Evolutionary conservation across 2,888 invertebrate species (phyloP).

Genomic region (Andrena fulva): DNA sequence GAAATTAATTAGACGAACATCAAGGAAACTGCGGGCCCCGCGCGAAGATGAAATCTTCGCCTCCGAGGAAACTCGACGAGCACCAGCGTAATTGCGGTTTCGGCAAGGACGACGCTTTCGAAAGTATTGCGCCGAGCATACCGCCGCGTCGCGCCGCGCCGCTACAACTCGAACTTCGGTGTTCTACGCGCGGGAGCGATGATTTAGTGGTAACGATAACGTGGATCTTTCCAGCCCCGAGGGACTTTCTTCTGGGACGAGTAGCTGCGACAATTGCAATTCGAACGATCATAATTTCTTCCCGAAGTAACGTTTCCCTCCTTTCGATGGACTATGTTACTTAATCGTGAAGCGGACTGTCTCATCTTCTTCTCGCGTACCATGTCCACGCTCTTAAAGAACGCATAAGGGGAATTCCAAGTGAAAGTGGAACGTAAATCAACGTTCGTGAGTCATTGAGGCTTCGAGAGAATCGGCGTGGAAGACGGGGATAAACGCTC

Average conservation of each 20-base stretch:
- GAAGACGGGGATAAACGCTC: background rate
- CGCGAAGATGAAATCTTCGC: slow-evolving; percentile 1
- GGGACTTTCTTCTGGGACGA: too few species aligned
- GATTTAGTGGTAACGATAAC: background rate
- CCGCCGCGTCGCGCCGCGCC: too few species aligned
- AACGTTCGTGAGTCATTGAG: background rate
- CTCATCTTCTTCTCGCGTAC: too few species aligned
- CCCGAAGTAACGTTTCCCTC: too few species aligned
- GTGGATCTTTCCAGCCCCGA: background rate
- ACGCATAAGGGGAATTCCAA: background rate
- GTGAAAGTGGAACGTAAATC: background rate
- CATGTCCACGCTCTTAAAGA: too few species aligned
- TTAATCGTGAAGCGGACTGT: too few species aligned
- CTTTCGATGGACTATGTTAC: too few species aligned
- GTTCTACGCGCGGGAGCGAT: too few species aligned
- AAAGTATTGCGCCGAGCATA: background rate
- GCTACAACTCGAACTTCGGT: too few species aligned
- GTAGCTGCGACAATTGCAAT: too few species aligned
- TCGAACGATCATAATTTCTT: too few species aligned
- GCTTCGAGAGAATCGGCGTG: background rate
- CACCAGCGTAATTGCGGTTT: background rate
- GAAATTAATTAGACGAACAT: background rate
- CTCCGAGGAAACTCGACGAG: background rate
- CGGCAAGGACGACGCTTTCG: background rate
- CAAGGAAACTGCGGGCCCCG: background rate